Percentiles rank a stretch among this genome's conserved stretches.
These are phyloP conservation scores for Hippolais icterina DNA, from an alignment of 2,113 vertebrate genomes.

Conservation along the genomic window DNA sequence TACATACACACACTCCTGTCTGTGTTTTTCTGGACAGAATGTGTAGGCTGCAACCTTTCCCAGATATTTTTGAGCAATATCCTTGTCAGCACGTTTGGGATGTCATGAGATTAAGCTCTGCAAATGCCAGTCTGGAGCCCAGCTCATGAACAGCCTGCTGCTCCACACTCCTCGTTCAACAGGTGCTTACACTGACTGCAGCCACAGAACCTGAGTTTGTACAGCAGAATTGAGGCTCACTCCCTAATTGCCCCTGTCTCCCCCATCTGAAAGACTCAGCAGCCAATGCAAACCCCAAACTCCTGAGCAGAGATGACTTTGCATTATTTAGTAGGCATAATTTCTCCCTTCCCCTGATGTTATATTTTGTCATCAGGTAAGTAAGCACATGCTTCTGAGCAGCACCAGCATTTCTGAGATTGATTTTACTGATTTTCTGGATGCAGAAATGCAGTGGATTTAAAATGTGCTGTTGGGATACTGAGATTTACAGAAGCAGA, in stretches of 20 bases:
- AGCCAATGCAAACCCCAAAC: neutral
- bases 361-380: neutral
- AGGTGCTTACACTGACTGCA: neutral
- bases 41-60: neutral
- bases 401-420: neutral
- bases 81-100: fast-evolving
- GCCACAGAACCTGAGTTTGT: fast-evolving
- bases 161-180: neutral
- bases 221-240: neutral
- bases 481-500: neutral
- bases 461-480: neutral
- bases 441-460: neutral
- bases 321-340: neutral
- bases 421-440: neutral
- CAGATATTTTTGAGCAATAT: neutral
- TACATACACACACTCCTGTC: neutral
- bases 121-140: neutral
- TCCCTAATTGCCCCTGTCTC: neutral
- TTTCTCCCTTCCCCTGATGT: neutral
- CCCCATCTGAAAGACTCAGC: neutral
- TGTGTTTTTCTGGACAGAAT: neutral
- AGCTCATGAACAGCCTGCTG: neutral
- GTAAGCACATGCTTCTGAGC: neutral
- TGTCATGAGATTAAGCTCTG: neutral
- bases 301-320: neutral